Evolutionary conservation across 64 coral and sea anemone genomes (phyloP).

Genomic region (Dendronephthya gigantea): DNA sequence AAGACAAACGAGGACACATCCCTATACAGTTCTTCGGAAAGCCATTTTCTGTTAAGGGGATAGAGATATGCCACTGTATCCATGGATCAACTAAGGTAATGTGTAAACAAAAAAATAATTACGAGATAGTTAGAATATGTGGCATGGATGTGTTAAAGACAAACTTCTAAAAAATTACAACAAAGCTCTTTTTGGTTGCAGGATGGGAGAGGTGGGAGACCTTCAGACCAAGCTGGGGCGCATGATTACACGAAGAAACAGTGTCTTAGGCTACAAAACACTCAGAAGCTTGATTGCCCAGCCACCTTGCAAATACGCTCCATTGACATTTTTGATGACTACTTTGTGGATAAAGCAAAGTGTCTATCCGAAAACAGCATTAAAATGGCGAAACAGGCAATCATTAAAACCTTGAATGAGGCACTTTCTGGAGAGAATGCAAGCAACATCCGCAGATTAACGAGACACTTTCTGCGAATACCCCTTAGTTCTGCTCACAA

Average conservation of each 20-base stretch:
- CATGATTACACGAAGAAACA: neutral
- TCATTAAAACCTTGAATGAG: slow-evolving; percentile 1
- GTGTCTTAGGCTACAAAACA: slow-evolving; percentile 21
- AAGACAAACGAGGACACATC: no score
- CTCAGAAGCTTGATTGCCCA: slow-evolving; percentile 13
- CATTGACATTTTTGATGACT: slow-evolving; percentile 25
- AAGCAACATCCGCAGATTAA: neutral
- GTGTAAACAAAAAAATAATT: no score
- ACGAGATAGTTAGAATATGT: no score
- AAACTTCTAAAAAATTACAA: no score
- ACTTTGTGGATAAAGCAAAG: neutral
- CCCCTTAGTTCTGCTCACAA: slow-evolving; percentile 10
- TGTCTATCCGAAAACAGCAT: neutral
- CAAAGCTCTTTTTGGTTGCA: neutral
- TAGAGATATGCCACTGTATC: no score
- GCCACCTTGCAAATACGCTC: slow-evolving; percentile 17
- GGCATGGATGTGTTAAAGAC: no score
- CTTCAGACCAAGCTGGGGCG: neutral
- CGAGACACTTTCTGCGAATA: slow-evolving; percentile 7
- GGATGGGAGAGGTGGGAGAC: slow-evolving; percentile 1
- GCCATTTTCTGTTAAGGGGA: no score
- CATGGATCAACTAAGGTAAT: no score
- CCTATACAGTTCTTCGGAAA: no score
- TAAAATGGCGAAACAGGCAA: neutral
- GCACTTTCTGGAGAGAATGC: neutral